Evolutionary conservation across 2,797 vertebrate genomes (phyloP).

Genomic region (Gastrophryne carolinensis): DNA sequence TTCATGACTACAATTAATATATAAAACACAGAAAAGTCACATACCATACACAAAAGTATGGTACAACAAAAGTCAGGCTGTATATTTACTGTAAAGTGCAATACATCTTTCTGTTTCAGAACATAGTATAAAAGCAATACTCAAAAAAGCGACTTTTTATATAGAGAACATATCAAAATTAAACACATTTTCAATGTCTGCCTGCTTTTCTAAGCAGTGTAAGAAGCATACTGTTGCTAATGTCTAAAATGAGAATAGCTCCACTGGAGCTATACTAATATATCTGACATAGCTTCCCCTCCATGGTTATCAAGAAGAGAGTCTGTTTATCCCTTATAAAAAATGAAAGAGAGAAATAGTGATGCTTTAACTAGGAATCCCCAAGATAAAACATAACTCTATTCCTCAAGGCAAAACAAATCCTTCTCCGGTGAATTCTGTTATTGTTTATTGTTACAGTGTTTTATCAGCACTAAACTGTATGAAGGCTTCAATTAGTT

Average conservation of each 20-base stretch:
- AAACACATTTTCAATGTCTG: constrained; percentile 26
- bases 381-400: constrained; percentile 76
- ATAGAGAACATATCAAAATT: neutral
- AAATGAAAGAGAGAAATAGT: constrained; percentile 34
- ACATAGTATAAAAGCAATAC: neutral
- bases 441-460: constrained; percentile 81
- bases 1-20: no score
- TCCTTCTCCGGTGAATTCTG: constrained; percentile 78
- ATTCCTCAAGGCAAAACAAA: constrained; percentile 81
- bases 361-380: constrained; percentile 75
- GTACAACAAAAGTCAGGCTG: neutral
- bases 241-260: constrained; percentile 83
- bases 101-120: no score
- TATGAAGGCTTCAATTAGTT: constrained; percentile 98
- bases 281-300: constrained; percentile 75
- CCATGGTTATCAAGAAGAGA: constrained; percentile 35
- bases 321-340: constrained; percentile 39
- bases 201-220: constrained; percentile 15
- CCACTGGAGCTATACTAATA: constrained; percentile 91
- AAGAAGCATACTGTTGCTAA: constrained; percentile 75
- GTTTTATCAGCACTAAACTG: constrained; percentile 92
- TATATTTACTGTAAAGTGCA: neutral
- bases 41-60: no score
- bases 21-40: no score
- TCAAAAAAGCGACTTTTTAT: neutral